These are phyloP conservation scores for Chaetophractus vellerosus DNA, from an alignment of 2,797 vertebrate species.

Conservation along the genomic window DNA sequence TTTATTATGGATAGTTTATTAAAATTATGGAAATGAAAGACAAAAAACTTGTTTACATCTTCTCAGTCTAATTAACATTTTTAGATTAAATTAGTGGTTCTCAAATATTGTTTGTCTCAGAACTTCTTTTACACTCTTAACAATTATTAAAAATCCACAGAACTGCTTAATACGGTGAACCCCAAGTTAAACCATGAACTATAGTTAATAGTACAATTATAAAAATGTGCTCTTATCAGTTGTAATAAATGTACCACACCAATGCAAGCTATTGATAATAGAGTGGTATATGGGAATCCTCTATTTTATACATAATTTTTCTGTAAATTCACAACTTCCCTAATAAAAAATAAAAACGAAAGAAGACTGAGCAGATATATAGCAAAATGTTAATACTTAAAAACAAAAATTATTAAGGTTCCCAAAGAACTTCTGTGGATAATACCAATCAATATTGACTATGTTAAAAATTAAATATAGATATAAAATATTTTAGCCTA, in stretches of 20 bases:
- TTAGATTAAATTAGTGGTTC: background rate
- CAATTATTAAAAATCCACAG: background rate
- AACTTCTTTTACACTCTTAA: background rate
- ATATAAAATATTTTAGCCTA: background rate
- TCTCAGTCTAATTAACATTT: background rate
- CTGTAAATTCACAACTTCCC: too few relatives aligned
- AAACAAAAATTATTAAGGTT: background rate
- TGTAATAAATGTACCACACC: too few relatives aligned
- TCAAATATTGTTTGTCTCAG: background rate
- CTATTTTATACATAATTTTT: too few relatives aligned
- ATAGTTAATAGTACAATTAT: too few relatives aligned
- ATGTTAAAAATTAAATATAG: background rate
- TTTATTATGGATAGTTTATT: background rate
- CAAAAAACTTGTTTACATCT: background rate
- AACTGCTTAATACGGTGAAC: too few relatives aligned
- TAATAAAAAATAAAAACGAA: too few relatives aligned
- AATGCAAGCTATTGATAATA: too few relatives aligned
- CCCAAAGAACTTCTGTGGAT: background rate
- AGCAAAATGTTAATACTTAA: too few relatives aligned
- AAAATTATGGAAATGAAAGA: conserved; percentile 39
- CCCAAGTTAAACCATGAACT: too few relatives aligned
- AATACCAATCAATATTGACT: background rate
- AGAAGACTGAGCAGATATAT: too few relatives aligned
- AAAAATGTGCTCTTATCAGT: too few relatives aligned
- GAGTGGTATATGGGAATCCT: too few relatives aligned